Conservation (phyloP, 2,113 vertebrate species). For the Protobothrops mucrosquamatus region DNA sequence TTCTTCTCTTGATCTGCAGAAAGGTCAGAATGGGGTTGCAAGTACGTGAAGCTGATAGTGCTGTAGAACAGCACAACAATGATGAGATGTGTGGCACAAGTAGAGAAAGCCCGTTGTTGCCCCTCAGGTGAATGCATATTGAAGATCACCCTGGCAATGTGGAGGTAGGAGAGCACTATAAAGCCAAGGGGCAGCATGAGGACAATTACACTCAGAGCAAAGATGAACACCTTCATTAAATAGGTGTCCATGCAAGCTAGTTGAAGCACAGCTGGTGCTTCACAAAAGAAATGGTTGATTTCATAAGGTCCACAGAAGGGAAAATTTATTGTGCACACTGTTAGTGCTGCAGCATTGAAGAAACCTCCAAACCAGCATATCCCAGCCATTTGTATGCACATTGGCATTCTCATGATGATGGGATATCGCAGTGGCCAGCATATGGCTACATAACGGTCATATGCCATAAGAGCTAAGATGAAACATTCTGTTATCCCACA, state of each 20-base stretch:
- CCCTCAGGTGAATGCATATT: background rate
- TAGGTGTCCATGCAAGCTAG: constrained; percentile 31
- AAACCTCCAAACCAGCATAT: constrained; percentile 27
- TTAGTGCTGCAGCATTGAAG: constrained; percentile 34
- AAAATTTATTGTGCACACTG: constrained; percentile 11
- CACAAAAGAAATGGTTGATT: constrained; percentile 28
- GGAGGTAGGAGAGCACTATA: constrained; percentile 44
- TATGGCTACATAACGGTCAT: constrained; percentile 23
- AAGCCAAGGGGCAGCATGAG: constrained; percentile 37
- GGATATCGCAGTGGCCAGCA: constrained; percentile 32
- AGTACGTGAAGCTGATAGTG: background rate
- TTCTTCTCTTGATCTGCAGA: constrained; percentile 5
- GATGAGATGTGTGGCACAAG: constrained; percentile 2
- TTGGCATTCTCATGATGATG: constrained; percentile 14
- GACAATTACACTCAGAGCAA: constrained; percentile 32
- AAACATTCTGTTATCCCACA: constrained; percentile 40
- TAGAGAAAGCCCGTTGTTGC: background rate
- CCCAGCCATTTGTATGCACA: constrained; percentile 23
- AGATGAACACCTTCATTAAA: constrained; percentile 32
- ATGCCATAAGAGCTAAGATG: constrained; percentile 41
- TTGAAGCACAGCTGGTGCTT: constrained; percentile 43
- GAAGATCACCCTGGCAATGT: constrained; percentile 12
- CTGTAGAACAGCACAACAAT: background rate
- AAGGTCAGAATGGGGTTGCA: background rate
- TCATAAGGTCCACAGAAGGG: constrained; percentile 35